A percentile compares a stretch with the other conserved stretches of the same genome.
Conservation (phyloP, 1,140 invertebrate genomes). For the Nylanderia fulva region DNA sequence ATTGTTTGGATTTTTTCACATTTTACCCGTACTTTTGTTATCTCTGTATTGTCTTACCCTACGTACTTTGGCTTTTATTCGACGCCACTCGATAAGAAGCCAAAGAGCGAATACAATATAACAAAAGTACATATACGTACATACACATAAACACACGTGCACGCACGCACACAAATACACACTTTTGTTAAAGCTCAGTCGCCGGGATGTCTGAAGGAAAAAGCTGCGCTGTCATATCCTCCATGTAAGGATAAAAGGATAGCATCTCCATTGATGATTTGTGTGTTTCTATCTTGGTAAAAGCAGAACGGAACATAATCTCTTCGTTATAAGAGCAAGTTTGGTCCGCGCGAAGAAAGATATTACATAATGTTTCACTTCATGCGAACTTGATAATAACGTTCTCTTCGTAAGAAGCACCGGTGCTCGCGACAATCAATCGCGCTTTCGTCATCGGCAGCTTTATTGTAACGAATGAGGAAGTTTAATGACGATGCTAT, state of each 20-base stretch:
- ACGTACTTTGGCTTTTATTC: neutral
- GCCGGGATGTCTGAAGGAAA: slow-evolving; percentile 51
- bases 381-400: neutral
- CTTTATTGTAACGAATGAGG: slow-evolving; percentile 19
- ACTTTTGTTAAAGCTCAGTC: neutral
- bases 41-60: slow-evolving; percentile 54
- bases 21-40: slow-evolving; percentile 45
- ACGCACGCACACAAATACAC: neutral
- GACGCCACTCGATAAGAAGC: slow-evolving; percentile 45
- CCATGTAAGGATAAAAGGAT: slow-evolving; percentile 38
- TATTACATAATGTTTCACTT: slow-evolving; percentile 18
- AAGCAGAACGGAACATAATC: slow-evolving; percentile 44
- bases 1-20: slow-evolving; percentile 7
- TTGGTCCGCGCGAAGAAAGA: neutral
- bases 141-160: neutral
- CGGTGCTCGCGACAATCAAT: slow-evolving; percentile 28
- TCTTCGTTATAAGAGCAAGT: slow-evolving; percentile 12
- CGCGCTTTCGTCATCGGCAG: slow-evolving; percentile 9
- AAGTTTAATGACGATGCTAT: slow-evolving; percentile 36
- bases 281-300: slow-evolving; percentile 51
- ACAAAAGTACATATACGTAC: neutral
- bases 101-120: slow-evolving; percentile 16
- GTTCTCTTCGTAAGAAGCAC: neutral
- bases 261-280: slow-evolving; percentile 48
- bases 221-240: slow-evolving; percentile 54